Base-by-base conservation (phyloP, 2,113 vertebrate genomes). In the Brachyistius frenatus region DNA sequence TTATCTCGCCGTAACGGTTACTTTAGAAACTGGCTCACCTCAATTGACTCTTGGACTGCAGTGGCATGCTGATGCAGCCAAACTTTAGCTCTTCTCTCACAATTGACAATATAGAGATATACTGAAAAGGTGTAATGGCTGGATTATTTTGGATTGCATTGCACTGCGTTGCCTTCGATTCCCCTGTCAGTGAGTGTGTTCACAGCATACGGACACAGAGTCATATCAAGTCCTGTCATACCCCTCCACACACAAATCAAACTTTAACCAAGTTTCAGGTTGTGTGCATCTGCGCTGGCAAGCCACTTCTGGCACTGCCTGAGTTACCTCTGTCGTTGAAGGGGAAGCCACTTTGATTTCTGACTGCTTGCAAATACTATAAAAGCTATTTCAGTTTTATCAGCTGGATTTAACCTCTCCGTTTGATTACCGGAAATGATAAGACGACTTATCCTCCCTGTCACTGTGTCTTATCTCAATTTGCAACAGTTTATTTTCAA, bases 1-100 rank as follows among this genome's bases (percentile, higher is more conserved):
- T 86, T 88, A 89, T 90, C 88, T 52, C 2, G 53, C 81, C 68
- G 73, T 63, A 83, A 75, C 3, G 75, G 85, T 88, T 89, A 64
- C 86, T 91, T 85, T 78, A 85, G 81, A 88, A 88, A 79, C 78
- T 5, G 41, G 73, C 78, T 90, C 73, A 88, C 86, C 87, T 89
- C 52, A 61, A 69, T 78, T 78, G 80, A 84, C 86, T 84, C 76
- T 31, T 53, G 30, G 65, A 66, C 86, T 46, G 67, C 65, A 49
- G 83, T 30, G 49, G 73, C 52, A 71, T 69, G 69, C 83, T 74
- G 78, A 88, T 83, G 80, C 76, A 32, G 55, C 63, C 65, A 66
- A 80, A 83, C 74, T 73, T 76, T 8, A 39, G 65, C 56, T 46
- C 46, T 10, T 80, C 23, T 8, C 41, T 61, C 35, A 73, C 50